phyloP scores from a whole-genome alignment of 1,140 invertebrate genomes.

The Musca vetustissima region DNA sequence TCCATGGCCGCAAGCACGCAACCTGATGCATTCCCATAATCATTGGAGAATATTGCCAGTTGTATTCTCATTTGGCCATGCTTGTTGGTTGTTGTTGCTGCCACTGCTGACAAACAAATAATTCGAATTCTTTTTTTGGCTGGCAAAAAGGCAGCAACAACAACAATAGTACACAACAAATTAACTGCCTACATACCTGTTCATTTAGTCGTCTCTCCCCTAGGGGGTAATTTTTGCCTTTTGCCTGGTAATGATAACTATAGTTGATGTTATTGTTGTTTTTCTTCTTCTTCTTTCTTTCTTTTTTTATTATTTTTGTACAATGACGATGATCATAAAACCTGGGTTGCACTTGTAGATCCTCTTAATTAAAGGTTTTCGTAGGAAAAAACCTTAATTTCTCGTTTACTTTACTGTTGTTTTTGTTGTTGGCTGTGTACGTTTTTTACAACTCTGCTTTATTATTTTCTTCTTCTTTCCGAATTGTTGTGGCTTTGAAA shows the following conservation, averaged over 20 bases:
- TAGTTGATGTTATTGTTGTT: slow-evolving; percentile 1
- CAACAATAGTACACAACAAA: background rate
- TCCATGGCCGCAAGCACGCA: background rate
- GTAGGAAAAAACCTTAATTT: too few species aligned
- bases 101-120: background rate
- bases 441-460: background rate
- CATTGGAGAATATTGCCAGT: background rate
- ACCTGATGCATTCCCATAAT: slow-evolving; percentile 10
- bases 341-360: slow-evolving; percentile 21
- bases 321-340: slow-evolving; percentile 6
- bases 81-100: background rate
- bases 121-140: background rate
- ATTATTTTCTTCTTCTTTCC: background rate
- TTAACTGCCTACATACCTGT: slow-evolving; percentile 22
- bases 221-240: background rate
- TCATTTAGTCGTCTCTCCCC: slow-evolving; percentile 1
- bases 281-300: too few species aligned
- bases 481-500: too few species aligned
- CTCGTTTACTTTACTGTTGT: background rate
- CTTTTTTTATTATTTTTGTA: background rate
- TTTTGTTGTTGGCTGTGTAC: background rate
- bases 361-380: slow-evolving; percentile 2
- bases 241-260: background rate
- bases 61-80: background rate
- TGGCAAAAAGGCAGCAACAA: background rate